Evolutionary conservation across 2,888 invertebrate species (phyloP).

Genomic region (Chaitophorus viminalis): DNA sequence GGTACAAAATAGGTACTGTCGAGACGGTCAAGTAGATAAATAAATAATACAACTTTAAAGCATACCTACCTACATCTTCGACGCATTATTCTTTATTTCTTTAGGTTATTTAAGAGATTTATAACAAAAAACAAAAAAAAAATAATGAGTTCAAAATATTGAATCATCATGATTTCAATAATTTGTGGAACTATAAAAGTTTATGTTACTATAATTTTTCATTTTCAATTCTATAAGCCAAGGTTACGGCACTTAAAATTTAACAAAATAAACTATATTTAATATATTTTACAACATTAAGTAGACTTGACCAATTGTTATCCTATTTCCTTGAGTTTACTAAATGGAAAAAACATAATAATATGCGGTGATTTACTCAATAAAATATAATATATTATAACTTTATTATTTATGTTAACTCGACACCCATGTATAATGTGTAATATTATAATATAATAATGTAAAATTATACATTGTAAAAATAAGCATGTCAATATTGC

Average conservation of each 20-base stretch:
- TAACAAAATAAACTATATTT: not conserved
- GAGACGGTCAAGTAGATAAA: not conserved
- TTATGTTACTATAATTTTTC: not conserved
- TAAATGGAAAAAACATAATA: no score
- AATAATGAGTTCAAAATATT: no score
- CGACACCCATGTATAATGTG: no score
- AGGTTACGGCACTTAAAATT: not conserved
- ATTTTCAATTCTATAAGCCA: not conserved
- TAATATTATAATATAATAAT: no score
- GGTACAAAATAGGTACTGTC: no score
- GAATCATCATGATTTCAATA: not conserved
- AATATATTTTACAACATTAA: not conserved
- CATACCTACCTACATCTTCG: not conserved
- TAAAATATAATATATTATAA: no score
- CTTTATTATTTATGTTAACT: no score
- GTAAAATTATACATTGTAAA: no score
- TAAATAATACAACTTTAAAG: not conserved
- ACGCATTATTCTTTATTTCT: not conserved
- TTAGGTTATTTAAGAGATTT: not conserved
- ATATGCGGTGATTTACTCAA: no score
- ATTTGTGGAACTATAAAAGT: not conserved
- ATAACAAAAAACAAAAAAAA: not conserved
- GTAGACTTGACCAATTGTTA: no score
- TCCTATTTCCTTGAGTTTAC: no score
- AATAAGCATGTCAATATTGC: no score